phyloP scores from a whole-genome alignment of 2,797 vertebrate species.

The Oreochromis mossambicus region DNA sequence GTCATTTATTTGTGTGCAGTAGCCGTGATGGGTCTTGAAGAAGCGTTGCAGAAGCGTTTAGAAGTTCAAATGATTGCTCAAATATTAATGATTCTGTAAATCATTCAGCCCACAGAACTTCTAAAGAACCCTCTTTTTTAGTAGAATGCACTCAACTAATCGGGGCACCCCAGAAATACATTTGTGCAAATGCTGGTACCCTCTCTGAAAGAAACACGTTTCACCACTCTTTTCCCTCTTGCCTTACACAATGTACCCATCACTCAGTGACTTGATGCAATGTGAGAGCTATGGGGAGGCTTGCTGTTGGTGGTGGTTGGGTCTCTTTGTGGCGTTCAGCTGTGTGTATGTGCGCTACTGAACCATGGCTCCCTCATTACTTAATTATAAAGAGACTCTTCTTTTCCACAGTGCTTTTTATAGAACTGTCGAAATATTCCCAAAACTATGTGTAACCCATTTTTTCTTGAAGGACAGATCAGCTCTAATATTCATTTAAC shows the following conservation, averaged over 20 bases:
- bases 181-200: constrained; percentile 12
- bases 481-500: neutral
- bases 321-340: constrained; percentile 31
- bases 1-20: neutral
- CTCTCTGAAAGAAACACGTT: constrained; percentile 60
- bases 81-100: constrained; percentile 58
- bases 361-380: constrained; percentile 64
- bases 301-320: constrained; percentile 20
- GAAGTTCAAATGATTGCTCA: constrained; percentile 52
- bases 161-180: constrained; percentile 32
- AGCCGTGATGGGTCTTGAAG: neutral
- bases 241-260: constrained; percentile 68
- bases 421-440: constrained; percentile 49
- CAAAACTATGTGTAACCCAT: constrained; percentile 18
- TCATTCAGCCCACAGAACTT: constrained; percentile 51
- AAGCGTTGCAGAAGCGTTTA: constrained; percentile 49
- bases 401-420: constrained; percentile 58
- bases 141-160: constrained; percentile 32
- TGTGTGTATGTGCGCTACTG: constrained; percentile 47
- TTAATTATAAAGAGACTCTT: constrained; percentile 63
- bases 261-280: constrained; percentile 71
- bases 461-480: constrained; percentile 20
- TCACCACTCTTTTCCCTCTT: constrained; percentile 67
- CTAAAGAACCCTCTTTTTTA: constrained; percentile 36
- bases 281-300: constrained; percentile 62